Conservation (phyloP, 1,140 invertebrate genomes). For the Zaprionus camerounensis region DNA sequence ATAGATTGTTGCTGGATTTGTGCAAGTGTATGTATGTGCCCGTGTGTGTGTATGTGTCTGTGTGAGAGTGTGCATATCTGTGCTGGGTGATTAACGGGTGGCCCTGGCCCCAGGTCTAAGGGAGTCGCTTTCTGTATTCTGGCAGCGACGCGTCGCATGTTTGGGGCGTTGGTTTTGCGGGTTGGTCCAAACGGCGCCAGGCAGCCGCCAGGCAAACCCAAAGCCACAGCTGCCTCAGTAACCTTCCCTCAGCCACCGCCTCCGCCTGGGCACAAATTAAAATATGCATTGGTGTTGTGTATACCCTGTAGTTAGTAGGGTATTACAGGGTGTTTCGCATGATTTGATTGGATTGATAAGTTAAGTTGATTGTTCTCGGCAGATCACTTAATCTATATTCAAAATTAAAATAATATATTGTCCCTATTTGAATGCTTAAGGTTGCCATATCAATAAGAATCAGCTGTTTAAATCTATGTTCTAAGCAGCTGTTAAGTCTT, state of each 20-base stretch:
- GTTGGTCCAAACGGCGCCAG: slow-evolving; percentile 73
- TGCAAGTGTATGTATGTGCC: slow-evolving; percentile 24
- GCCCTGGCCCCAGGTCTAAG: slow-evolving; percentile 23
- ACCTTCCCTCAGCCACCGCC: neutral
- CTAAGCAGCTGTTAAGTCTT: too few relatives aligned
- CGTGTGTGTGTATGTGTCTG: slow-evolving; percentile 26
- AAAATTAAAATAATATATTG: too few relatives aligned
- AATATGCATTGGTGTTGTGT: slow-evolving; percentile 64
- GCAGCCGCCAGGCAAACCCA: slow-evolving; percentile 54
- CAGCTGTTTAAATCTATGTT: too few relatives aligned
- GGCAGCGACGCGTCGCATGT: slow-evolving; percentile 57
- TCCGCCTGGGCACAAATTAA: slow-evolving; percentile 56
- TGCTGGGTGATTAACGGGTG: slow-evolving; percentile 70
- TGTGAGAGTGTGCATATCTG: slow-evolving; percentile 34
- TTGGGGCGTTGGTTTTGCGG: slow-evolving; percentile 54
- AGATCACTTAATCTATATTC: too few relatives aligned
- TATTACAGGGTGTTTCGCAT: neutral
- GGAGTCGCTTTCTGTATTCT: slow-evolving; percentile 39
- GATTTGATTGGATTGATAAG: neutral
- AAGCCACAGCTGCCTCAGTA: slow-evolving; percentile 31
- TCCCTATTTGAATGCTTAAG: too few relatives aligned
- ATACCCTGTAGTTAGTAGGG: slow-evolving; percentile 12
- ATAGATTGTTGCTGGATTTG: slow-evolving; percentile 67
- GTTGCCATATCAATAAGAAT: too few relatives aligned
- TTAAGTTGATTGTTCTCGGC: too few relatives aligned